A percentile compares a stretch with the other conserved stretches of the same genome.
These are phyloP conservation scores for Thymallus thymallus DNA, from an alignment of 2,113 vertebrate species.

Conservation along the genomic window DNA sequence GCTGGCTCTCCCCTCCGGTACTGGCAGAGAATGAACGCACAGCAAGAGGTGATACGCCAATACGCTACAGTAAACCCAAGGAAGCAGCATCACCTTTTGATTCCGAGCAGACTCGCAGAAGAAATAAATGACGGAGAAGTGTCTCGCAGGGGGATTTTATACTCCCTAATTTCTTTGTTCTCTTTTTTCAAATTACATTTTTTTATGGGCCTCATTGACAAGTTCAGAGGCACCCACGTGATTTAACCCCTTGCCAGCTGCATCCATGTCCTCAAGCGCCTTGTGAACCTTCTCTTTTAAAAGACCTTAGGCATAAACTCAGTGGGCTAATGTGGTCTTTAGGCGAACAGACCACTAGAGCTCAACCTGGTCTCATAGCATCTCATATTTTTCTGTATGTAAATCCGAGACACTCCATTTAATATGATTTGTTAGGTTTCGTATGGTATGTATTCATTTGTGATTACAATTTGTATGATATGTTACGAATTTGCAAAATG, in stretches of 20 bases:
- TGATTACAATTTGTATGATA: no score
- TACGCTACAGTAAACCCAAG: slow-evolving; percentile 5
- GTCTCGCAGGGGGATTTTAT: slow-evolving; percentile 64
- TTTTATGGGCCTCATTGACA: slow-evolving; percentile 54
- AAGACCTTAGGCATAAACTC: neutral
- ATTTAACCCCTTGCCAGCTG: slow-evolving; percentile 31
- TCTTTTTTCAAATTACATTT: slow-evolving; percentile 54
- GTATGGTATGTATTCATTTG: no score
- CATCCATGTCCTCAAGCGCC: neutral
- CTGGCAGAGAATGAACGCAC: slow-evolving; percentile 36
- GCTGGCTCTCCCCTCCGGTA: slow-evolving; percentile 38
- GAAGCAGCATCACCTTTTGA: slow-evolving; percentile 27
- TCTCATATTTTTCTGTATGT: no score
- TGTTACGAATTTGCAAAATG: no score
- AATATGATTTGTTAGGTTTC: no score
- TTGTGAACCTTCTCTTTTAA: no score
- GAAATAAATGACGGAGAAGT: slow-evolving; percentile 36
- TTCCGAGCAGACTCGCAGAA: slow-evolving; percentile 8
- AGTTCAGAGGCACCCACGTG: slow-evolving; percentile 50
- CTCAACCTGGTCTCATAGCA: no score
- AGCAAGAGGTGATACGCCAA: slow-evolving; percentile 28
- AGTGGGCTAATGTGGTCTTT: no score
- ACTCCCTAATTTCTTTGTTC: slow-evolving; percentile 71
- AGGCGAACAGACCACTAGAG: no score
- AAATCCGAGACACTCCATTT: no score